phyloP scores from a whole-genome alignment of 1,140 invertebrate genomes.

The Cherax quadricarinatus region DNA sequence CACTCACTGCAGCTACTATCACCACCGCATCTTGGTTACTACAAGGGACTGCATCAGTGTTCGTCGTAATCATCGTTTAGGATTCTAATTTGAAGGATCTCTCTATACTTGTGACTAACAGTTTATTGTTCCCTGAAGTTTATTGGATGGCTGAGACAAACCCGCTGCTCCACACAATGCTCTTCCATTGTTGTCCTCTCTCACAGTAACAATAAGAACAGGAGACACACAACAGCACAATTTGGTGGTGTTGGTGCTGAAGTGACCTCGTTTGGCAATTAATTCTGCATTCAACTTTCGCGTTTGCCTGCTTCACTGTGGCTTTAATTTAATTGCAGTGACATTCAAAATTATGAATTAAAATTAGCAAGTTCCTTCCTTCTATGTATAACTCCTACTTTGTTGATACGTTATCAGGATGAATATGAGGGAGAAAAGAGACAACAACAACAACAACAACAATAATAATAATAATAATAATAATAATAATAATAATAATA shows the following conservation, averaged over 20 bases:
- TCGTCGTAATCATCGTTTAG: not conserved
- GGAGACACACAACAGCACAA: not conserved
- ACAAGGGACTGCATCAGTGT: not conserved
- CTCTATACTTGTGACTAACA: not conserved
- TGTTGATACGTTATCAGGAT: too few relatives aligned
- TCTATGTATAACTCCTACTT: not conserved
- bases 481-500: too few relatives aligned
- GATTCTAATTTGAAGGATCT: conserved; percentile 5
- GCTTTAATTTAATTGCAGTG: not conserved
- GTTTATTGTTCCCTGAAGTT: not conserved
- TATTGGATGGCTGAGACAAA: not conserved
- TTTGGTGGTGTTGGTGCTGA: not conserved
- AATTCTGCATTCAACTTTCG: not conserved
- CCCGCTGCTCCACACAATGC: not conserved
- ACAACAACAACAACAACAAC: too few relatives aligned
- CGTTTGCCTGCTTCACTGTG: not conserved
- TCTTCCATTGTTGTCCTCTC: not conserved
- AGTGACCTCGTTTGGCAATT: not conserved
- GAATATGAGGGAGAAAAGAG: too few relatives aligned
- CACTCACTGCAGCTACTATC: too few relatives aligned
- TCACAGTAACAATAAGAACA: too few relatives aligned
- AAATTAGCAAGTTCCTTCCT: not conserved
- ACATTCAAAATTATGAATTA: not conserved
- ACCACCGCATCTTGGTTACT: not conserved
- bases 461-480: too few relatives aligned